These are phyloP conservation scores for Escarpia spicata DNA, from an alignment of 2,888 invertebrate species.

Conservation along the genomic window DNA sequence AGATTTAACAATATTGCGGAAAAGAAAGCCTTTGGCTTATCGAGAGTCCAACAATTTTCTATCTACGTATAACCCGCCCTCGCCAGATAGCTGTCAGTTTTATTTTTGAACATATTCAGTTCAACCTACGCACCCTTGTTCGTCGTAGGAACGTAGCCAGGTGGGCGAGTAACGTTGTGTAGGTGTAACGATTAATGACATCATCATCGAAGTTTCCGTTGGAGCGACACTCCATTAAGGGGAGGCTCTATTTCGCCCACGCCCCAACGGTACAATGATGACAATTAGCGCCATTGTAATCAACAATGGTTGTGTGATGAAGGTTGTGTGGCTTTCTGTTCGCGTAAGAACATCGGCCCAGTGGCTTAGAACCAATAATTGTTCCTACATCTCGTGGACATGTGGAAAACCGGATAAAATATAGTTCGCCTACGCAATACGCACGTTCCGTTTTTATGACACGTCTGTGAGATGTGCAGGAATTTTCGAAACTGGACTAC, in stretches of 20 bases:
- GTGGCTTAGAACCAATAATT: neutral
- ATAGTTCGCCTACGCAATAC: neutral
- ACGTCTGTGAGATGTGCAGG: neutral
- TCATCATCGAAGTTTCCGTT: neutral
- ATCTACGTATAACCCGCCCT: too few species aligned
- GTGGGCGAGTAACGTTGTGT: neutral
- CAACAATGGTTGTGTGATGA: neutral
- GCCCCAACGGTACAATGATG: neutral
- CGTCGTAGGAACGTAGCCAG: neutral
- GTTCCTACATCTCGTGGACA: neutral
- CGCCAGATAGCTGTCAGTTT: neutral
- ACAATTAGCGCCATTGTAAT: neutral
- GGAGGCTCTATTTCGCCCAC: neutral
- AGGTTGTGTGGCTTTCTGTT: neutral
- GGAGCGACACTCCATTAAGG: neutral
- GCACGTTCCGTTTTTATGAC: neutral
- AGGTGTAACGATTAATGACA: neutral
- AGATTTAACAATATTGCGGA: too few species aligned
- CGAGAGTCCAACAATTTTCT: too few species aligned
- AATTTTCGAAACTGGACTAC: neutral
- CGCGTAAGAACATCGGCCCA: neutral
- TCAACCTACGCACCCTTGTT: neutral
- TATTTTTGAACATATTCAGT: too few species aligned
- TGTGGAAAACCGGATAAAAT: neutral
- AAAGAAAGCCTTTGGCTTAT: too few species aligned